Base-by-base conservation (phyloP, 2,797 vertebrate species). In the Austrolebias charrua region DNA sequence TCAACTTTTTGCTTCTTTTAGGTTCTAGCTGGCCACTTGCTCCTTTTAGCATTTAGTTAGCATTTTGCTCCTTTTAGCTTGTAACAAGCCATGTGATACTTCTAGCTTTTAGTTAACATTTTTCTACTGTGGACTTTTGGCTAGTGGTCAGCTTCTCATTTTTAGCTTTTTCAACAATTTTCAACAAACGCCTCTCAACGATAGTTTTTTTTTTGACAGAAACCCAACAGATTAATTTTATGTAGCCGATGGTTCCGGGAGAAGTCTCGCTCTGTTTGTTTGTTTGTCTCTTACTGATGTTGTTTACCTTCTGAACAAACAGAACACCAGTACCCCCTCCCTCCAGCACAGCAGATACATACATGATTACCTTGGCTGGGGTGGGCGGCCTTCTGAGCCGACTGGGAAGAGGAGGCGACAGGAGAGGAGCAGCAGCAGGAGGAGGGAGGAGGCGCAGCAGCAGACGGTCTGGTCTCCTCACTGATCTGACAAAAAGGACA, bases 281-380 rank as follows among this genome's bases (percentile, higher is more conserved):
- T 24, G 24, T 24, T 24, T 24, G 24, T 24, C 24, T 24, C 24
- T 24, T 24, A 24, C 24, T 24, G 24, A 24, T 16, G 55, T 31
- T 31, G 55, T 11, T 56, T 38, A 40, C 31, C 1, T 33, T 33
- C 31, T 6, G 31, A 33, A 42, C 15, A 43, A 24, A 28, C 38
- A 45, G 55, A 40, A 1, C 13, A 2, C n/a, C 29, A 54, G n/a
- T 20, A 14, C n/a, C 6, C 16, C 52, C 59, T 31, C 66, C 56
- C 62, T 53, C 66, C 50, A 51, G 49, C 78, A 90, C 89, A 93
- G 92, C 89, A 84, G 93, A 94, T 92, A 94, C 93, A 94, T 90
- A 94, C 92, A 92, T 91, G 92, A 93, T 98, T 99, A 99, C 97
- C 97, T 99, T 97, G 95, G 92, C 94, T 97, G 94, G 95, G 92